A percentile compares a stretch with the other conserved stretches of the same genome.
These are phyloP conservation scores for Sorex araneus DNA, from an alignment of 2,113 vertebrate genomes.

Conservation along the genomic window DNA sequence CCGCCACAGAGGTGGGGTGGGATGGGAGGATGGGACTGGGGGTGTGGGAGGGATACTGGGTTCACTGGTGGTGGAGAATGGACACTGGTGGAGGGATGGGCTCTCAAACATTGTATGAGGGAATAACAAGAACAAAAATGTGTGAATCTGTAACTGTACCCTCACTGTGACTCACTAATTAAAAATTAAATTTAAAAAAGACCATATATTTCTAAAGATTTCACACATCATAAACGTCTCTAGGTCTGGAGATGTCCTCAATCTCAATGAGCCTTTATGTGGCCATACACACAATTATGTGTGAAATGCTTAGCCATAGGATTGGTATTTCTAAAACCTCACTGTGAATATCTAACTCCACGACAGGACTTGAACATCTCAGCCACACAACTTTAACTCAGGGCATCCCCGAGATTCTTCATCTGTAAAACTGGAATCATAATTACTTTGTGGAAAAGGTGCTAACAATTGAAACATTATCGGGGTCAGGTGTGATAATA, in stretches of 20 bases:
- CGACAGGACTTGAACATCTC: not conserved
- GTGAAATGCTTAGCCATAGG: not conserved
- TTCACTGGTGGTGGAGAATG: too few species aligned
- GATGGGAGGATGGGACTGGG: too few species aligned
- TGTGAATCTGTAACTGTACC: too few species aligned
- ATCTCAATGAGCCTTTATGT: accelerated
- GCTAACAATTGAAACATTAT: not conserved
- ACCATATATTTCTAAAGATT: conserved; percentile 7
- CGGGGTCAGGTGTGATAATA: too few species aligned
- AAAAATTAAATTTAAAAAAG: too few species aligned
- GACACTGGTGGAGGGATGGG: too few species aligned
- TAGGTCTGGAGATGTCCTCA: too few species aligned
- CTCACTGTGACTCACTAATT: too few species aligned
- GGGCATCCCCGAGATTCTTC: not conserved
- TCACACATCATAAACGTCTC: not conserved
- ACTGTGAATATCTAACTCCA: not conserved
- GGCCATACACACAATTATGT: not conserved
- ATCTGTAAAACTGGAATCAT: conserved; percentile 25
- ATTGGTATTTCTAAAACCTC: conserved; percentile 24
- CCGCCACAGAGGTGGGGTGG: too few species aligned
- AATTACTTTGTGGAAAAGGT: conserved; percentile 2
- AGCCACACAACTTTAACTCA: not conserved
- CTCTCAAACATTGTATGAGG: too few species aligned
- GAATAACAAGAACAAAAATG: too few species aligned
- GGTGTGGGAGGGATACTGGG: too few species aligned